These are phyloP conservation scores for Psettodes erumei DNA, from an alignment of 2,113 vertebrate genomes.

Conservation along the genomic window DNA sequence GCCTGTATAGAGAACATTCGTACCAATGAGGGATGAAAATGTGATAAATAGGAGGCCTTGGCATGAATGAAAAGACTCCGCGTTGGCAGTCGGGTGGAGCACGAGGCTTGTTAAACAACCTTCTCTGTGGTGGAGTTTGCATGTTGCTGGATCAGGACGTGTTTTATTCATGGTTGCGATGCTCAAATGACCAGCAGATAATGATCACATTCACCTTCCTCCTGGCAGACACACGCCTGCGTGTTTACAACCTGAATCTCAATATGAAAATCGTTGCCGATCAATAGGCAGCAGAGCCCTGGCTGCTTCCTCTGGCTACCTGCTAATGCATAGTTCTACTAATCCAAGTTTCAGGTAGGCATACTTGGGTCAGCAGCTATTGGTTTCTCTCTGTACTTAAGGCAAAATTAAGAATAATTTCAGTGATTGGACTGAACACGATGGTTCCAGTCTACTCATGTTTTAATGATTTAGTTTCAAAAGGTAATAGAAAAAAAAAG, in stretches of 20 bases:
- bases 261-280: slow-evolving; percentile 73
- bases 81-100: slow-evolving; percentile 49
- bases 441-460: slow-evolving; percentile 41
- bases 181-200: slow-evolving; percentile 74
- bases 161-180: slow-evolving; percentile 74
- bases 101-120: slow-evolving; percentile 61
- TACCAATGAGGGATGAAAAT: slow-evolving; percentile 69
- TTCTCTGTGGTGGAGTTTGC: slow-evolving; percentile 59
- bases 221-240: slow-evolving; percentile 71
- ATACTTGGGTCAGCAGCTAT: slow-evolving; percentile 25
- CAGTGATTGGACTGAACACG: slow-evolving; percentile 34
- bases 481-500: slow-evolving; percentile 66
- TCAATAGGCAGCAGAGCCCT: slow-evolving; percentile 62
- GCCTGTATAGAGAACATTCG: slow-evolving; percentile 45
- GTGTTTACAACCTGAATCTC: slow-evolving; percentile 75
- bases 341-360: slow-evolving; percentile 49
- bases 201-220: slow-evolving; percentile 81
- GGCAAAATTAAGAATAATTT: slow-evolving; percentile 55
- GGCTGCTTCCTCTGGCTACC: slow-evolving; percentile 66
- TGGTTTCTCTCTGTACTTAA: slow-evolving; percentile 30
- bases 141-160: slow-evolving; percentile 57
- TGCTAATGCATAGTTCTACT: slow-evolving; percentile 48
- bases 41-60: slow-evolving; percentile 67
- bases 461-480: slow-evolving; percentile 69
- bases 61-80: slow-evolving; percentile 58